These are phyloP conservation scores for Xestia xanthographa DNA, from an alignment of 2,888 invertebrate species.

Conservation along the genomic window DNA sequence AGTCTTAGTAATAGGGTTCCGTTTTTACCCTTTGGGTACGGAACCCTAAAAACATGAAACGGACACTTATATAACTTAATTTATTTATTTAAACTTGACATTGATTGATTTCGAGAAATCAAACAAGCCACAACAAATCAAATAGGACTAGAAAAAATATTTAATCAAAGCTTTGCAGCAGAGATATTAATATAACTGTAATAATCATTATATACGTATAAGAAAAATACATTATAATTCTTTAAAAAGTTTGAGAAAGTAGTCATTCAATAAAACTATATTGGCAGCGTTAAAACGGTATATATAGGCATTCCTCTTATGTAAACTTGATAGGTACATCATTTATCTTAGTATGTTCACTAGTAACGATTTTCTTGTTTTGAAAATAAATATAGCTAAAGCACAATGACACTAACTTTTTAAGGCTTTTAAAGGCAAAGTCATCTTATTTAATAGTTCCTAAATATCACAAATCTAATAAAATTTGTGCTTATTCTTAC, in stretches of 20 bases:
- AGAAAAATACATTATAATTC: slow-evolving; percentile 7
- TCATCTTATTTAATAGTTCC: neutral
- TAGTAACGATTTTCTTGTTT: neutral
- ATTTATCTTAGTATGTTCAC: neutral
- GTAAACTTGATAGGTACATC: slow-evolving; percentile 11
- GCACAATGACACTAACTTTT: neutral
- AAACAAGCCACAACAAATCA: slow-evolving; percentile 1
- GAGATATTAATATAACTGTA: neutral
- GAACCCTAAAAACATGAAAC: neutral
- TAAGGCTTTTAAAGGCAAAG: neutral
- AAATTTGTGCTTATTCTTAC: neutral
- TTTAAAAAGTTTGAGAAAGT: slow-evolving; percentile 50
- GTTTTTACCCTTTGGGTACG: too few species aligned
- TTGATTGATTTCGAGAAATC: slow-evolving; percentile 45
- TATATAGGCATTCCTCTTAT: slow-evolving; percentile 10
- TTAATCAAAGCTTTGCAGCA: neutral
- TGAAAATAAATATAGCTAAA: neutral
- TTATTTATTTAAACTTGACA: slow-evolving; percentile 31
- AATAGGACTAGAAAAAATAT: slow-evolving; percentile 4
- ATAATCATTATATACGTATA: slow-evolving; percentile 13
- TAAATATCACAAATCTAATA: neutral
- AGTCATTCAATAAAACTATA: slow-evolving; percentile 39
- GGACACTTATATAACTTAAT: neutral
- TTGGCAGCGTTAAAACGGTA: slow-evolving; percentile 23
- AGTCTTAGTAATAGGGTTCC: too few species aligned